Evolutionary conservation across 37 sponge, comb jelly and placozoan species (phyloP), one percentile per base, ranked within the genome.

Genomic region (Aplysina aerophoba): DNA sequence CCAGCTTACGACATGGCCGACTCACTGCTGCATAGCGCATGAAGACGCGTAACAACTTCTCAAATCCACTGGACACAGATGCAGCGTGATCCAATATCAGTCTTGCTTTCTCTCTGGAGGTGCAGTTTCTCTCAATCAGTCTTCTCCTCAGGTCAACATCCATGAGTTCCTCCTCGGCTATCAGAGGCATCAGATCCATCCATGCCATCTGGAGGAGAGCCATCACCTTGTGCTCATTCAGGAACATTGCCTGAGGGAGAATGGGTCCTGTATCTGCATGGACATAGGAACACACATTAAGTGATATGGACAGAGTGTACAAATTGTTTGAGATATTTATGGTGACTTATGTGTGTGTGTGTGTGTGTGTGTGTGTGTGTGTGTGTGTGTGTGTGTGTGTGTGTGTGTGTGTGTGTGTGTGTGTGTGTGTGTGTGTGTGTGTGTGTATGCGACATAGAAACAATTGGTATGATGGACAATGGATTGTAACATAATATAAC

Each of bases 81-180:
- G 34, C 71, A 17, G 34, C 71, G 17, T 69, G 71, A 6, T 1
- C 33, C 17, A 69, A 12, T 31, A 69, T 69, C 33, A 27, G 28
- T 16, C 34, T 35, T n/a, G 71, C 71, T 6, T 69, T 69, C 71
- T 69, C 33, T 30, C 0, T 6, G 28, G 71, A 69, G 28, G 71
- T 69, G 71, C 71, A 69, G 71, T 69, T 69, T 6, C 27, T 69
- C 71, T 69, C 71, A 69, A 35, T 11, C 33, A 69, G 6, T 27
- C 33, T 69, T 69, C 34, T 69, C 71, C 33, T 69, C 27, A 69
- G 34, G 19, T 33, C 1, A 30, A 30, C 35, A 17, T 31, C 34
- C 71, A 69, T 69, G 4, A 69, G 34, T 11, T 35, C 71, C 28
- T 16, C 33, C 6, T 69, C 71, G 13, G 71, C 28, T 35, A 69